Base-by-base conservation (phyloP, 2,113 vertebrate species). In the Larimichthys crocea region DNA sequence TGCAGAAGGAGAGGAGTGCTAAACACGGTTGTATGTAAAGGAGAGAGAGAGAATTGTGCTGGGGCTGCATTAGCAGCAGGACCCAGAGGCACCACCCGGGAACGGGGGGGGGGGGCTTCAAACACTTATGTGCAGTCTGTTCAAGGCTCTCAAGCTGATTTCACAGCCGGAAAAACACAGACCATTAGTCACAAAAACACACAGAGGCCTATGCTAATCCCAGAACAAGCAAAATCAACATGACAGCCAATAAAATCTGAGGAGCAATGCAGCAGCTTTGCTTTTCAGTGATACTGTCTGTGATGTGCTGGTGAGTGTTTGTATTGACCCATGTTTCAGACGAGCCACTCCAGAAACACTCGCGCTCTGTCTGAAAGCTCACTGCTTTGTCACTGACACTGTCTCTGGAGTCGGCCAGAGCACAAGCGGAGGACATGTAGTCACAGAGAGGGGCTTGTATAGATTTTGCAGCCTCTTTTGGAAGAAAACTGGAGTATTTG, bases 181-280 rank as follows among this genome's bases (percentile, higher is more conserved):
- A 80, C 89, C 91, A 93, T 93, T 93, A 93, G 89, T 83, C 90
- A 89, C 72, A 87, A 64, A 90, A 89, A 90, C 88, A 90, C 85
- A 80, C 79, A 46, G 76, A 89, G 83, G 62, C 68, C 86, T 85
- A 89, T 91, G 88, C 85, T 90, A 91, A 92, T 92, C 90, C 93
- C 90, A 85, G 64, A 85, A 91, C 82, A 72, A 83, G 76, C 75
- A 66, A 86, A 88, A 90, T 86, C 74, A 89, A 88, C 87, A 89
- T 59, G 79, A 79, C 84, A 88, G 90, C 88, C 88, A 86, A 93
- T 93, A 92, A 87, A 89, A 89, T 82, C 89, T 64, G 82, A 65
- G 24, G 79, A 90, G 88, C 80, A 86, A 80, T 79, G 79, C 87
- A 60, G 76, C 83, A 73, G 88, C 69, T 82, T 82, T 83, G 85